These are phyloP conservation scores for Ciconia nigra DNA, from an alignment of 2,797 vertebrate genomes.

Conservation along the genomic window DNA sequence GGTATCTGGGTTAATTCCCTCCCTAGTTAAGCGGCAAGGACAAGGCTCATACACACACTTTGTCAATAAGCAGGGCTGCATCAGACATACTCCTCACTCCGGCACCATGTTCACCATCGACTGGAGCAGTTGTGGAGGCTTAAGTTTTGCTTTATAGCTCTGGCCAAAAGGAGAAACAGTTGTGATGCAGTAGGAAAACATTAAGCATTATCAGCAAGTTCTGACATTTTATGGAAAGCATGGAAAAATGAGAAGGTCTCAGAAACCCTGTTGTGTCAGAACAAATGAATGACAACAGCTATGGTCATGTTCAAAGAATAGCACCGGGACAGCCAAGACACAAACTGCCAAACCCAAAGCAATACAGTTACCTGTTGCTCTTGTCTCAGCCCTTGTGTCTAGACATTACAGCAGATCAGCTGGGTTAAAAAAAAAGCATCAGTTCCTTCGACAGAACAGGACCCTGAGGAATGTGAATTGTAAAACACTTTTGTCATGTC, in stretches of 20 bases:
- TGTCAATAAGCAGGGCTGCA: not conserved
- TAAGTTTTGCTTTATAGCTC: not conserved
- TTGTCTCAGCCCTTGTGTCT: not conserved
- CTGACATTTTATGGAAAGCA: not conserved
- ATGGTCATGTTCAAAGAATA: not conserved
- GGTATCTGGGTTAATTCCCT: not conserved
- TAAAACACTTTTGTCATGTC: accelerated
- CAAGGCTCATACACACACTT: not conserved
- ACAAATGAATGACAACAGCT: not conserved
- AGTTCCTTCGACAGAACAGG: not conserved
- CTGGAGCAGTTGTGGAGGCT: not conserved
- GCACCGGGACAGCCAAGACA: not conserved
- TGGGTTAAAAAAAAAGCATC: not conserved
- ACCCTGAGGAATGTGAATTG: not conserved
- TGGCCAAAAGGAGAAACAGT: not conserved
- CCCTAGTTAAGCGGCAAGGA: not conserved
- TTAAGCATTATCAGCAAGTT: not conserved
- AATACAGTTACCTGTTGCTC: not conserved
- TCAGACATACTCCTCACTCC: accelerated
- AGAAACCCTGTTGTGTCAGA: not conserved
- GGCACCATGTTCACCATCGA: accelerated
- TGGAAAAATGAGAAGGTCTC: not conserved
- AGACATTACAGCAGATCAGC: not conserved
- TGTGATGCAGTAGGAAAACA: not conserved
- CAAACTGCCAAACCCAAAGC: not conserved